These are phyloP conservation scores for Drosophila vallismaia DNA, from an alignment of 2,888 invertebrate genomes.

Conservation along the genomic window DNA sequence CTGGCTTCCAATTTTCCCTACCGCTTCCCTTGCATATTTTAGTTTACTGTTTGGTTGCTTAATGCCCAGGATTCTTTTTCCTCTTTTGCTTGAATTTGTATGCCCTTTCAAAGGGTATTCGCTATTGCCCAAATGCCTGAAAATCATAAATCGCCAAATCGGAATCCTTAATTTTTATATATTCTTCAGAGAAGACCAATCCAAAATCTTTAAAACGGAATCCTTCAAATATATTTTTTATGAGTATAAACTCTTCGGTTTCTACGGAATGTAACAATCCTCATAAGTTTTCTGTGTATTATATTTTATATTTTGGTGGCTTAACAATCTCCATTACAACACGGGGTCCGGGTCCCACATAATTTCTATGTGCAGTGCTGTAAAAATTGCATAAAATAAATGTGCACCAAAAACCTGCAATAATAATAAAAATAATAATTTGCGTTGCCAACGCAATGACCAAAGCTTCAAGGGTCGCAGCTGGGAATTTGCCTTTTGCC, in stretches of 20 bases:
- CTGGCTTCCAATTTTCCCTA: conserved; percentile 46
- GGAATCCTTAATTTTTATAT: too few relatives aligned
- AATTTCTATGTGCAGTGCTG: conserved; percentile 67
- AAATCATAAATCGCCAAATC: too few relatives aligned
- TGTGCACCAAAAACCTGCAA: conserved; percentile 56
- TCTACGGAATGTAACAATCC: too few relatives aligned
- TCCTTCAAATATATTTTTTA: too few relatives aligned
- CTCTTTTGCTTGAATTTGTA: not conserved
- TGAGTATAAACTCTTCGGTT: too few relatives aligned
- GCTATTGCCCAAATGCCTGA: too few relatives aligned
- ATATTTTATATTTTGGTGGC: conserved; percentile 2
- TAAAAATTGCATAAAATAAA: conserved; percentile 75
- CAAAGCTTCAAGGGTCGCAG: conserved; percentile 36
- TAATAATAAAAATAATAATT: conserved; percentile 65
- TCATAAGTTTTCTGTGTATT: not conserved
- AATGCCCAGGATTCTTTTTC: conserved; percentile 49
- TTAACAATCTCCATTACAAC: conserved; percentile 52
- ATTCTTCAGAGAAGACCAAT: too few relatives aligned
- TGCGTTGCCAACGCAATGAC: conserved; percentile 63
- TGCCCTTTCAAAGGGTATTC: too few relatives aligned
- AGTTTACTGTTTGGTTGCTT: conserved; percentile 54
- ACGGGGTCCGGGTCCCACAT: conserved; percentile 37
- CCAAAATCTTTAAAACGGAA: too few relatives aligned
- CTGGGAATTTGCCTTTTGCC: conserved; percentile 23
- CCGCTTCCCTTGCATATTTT: conserved; percentile 69